These are phyloP conservation scores for Nothocercus nigrocapillus DNA, from an alignment of 2,113 vertebrate genomes.

Conservation along the genomic window DNA sequence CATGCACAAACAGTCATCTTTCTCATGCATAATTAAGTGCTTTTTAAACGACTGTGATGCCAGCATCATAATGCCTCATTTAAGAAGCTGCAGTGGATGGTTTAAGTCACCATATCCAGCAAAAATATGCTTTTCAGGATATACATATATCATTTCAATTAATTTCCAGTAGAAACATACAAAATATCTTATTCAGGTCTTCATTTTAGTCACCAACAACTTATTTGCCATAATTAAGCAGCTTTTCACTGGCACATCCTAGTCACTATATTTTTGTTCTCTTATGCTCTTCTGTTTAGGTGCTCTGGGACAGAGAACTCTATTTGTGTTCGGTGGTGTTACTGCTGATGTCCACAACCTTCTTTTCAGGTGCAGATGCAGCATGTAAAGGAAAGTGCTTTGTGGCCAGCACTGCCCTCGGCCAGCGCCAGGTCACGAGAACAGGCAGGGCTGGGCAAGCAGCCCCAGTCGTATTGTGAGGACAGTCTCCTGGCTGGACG, in stretches of 20 bases:
- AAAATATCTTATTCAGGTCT: not conserved
- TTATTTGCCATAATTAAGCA: not conserved
- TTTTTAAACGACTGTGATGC: not conserved
- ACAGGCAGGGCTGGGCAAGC: not conserved
- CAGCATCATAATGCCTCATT: not conserved
- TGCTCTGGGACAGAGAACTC: not conserved
- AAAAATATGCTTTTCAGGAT: not conserved
- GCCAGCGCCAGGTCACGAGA: not conserved
- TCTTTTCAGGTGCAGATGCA: not conserved
- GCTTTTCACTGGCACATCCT: not conserved
- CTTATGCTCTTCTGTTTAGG: not conserved
- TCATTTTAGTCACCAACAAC: not conserved
- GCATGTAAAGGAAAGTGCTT: not conserved
- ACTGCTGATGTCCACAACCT: not conserved
- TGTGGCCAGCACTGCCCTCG: not conserved
- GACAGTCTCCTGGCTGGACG: not conserved
- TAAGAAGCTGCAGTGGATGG: not conserved
- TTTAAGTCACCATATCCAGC: not conserved
- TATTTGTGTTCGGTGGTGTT: not conserved
- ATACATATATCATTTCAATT: not conserved
- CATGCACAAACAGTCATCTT: not conserved
- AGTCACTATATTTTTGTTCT: not conserved
- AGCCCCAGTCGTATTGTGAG: not conserved
- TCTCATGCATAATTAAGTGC: not conserved
- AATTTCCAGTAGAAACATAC: not conserved